phyloP scores from a whole-genome alignment of 1,140 invertebrate genomes.

The Orchestia grillus region DNA sequence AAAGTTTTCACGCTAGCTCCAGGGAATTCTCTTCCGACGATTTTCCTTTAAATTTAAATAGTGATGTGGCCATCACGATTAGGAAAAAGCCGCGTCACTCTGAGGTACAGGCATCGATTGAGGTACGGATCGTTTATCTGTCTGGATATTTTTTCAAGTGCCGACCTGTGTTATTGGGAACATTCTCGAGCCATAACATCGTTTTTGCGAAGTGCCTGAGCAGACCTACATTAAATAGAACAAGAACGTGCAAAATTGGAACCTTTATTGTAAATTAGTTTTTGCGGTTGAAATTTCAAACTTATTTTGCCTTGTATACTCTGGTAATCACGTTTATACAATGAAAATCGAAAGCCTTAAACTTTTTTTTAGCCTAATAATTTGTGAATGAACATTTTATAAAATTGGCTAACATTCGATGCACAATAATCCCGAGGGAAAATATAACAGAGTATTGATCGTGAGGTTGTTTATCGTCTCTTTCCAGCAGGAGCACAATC shows the following conservation, averaged over 20 bases:
- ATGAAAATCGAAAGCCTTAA: neutral
- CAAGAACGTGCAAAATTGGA: neutral
- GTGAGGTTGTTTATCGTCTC: neutral
- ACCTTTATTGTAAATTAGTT: neutral
- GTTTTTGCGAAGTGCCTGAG: neutral
- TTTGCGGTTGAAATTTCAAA: neutral
- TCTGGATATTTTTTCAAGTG: neutral
- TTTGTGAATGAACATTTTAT: neutral
- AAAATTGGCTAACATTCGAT: neutral
- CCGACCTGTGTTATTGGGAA: neutral
- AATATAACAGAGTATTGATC: neutral
- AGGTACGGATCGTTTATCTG: neutral
- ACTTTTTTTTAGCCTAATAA: neutral
- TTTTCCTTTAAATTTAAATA: too few relatives aligned
- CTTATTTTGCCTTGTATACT: neutral
- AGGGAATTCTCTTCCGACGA: too few relatives aligned
- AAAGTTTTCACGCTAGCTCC: too few relatives aligned
- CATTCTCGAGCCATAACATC: neutral
- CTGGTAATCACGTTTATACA: neutral
- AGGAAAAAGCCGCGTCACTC: too few relatives aligned
- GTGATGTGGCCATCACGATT: too few relatives aligned
- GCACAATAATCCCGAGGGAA: neutral
- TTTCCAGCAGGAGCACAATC: neutral
- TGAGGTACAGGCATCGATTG: neutral
- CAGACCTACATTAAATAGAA: neutral